Evolutionary conservation across 2,797 vertebrate species (phyloP), one percentile per base, ranked within the genome.

Genomic region (Tragopan temminckii): DNA sequence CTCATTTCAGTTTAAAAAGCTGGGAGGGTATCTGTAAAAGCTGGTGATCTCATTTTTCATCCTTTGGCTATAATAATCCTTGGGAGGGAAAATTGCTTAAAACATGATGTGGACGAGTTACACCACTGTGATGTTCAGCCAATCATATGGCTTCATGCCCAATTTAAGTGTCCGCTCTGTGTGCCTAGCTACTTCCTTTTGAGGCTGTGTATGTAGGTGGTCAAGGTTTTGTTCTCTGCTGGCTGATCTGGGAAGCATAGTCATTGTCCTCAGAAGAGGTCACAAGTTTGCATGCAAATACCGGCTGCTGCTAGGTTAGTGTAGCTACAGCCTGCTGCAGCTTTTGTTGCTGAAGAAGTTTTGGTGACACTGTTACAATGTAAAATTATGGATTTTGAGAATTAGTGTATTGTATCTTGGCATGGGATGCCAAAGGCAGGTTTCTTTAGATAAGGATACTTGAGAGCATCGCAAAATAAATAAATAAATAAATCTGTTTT

Each of bases 1-100:
- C 68, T 88, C 20, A 43, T 88, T 93, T 86, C 40, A n/a, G 29
- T 81, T 90, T 76, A 61, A 40, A 88, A 85, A 93, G 53, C 40
- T 40, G n/a, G 11, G 42, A 75, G 50, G 48, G 57, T 82, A 36
- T 85, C 61, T 70, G 58, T 80, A 24, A 88, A 95, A 94, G 79
- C 81, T 71, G 43, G 24, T 71, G 61, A 81, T 88, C 62, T 78
- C 42, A 69, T 19, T 89, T 86, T 58, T 69, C 75, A 79, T 93
- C 77, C 58, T 93, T 90, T 78, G 8, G 3, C 77, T 91, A 0
- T 42, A 82, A 36, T 89, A 80, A 76, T 88, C 19, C 42, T 81
- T 70, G 33, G 33, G 74, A 82, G 57, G 64, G 79, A 64, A 93
- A 82, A 89, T 25, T 87, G 59, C 59, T 45, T 45, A 19, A 85